Percentiles rank a stretch among this genome's conserved stretches.
phyloP scores from a whole-genome alignment of 2,888 invertebrate genomes.

The Tetramorium bicarinatum region DNA sequence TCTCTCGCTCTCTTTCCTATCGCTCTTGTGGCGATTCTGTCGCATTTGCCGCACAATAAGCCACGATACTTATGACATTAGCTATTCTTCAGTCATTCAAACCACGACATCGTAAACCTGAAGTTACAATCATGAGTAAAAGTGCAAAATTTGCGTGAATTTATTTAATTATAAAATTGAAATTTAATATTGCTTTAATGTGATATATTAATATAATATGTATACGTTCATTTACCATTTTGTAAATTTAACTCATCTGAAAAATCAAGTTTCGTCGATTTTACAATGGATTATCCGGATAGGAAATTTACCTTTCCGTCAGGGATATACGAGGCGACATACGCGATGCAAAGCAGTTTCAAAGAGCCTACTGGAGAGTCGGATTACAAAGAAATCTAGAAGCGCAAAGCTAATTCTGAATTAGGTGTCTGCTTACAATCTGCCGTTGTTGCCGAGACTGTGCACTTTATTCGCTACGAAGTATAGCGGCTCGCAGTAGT shows the following conservation, averaged over 20 bases:
- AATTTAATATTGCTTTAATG: not conserved
- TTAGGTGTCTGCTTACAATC: conserved; percentile 57
- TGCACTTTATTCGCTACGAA: conserved; percentile 25
- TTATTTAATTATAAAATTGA: not conserved
- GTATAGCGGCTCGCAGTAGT: conserved; percentile 8
- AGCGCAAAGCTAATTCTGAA: conserved; percentile 66
- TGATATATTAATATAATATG: too few species aligned
- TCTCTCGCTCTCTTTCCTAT: conserved; percentile 56
- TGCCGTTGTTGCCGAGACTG: conserved; percentile 24
- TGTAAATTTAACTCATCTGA: not conserved
- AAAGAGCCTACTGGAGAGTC: conserved; percentile 49
- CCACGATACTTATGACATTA: not conserved
- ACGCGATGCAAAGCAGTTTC: conserved; percentile 14
- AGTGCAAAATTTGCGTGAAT: not conserved
- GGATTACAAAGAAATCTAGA: conserved; percentile 65
- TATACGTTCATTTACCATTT: not conserved
- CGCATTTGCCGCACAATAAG: conserved; percentile 58
- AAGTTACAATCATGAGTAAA: not conserved
- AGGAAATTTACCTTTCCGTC: not conserved
- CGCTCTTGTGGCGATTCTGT: conserved; percentile 31
- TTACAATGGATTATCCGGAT: conserved; percentile 8
- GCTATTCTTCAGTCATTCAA: not conserved
- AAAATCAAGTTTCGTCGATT: not conserved
- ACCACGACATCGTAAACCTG: not conserved
- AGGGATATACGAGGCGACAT: not conserved